Conservation (phyloP, 2,113 vertebrate species). For the Vicugna pacos region DNA sequence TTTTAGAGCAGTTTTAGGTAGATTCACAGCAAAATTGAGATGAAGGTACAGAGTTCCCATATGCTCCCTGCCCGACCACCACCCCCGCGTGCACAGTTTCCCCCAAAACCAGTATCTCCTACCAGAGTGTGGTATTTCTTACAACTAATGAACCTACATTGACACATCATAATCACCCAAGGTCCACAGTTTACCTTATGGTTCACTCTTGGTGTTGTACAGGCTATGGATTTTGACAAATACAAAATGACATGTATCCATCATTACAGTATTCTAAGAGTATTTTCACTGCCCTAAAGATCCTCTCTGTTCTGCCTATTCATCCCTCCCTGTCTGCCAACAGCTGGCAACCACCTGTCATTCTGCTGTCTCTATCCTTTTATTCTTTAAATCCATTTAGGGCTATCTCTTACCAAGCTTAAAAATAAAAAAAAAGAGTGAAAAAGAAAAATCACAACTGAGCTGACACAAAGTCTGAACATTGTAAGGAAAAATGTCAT, state of each 20-base stretch:
- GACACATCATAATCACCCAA: neutral
- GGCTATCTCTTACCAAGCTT: neutral
- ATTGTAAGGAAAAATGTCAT: neutral
- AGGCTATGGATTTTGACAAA: neutral
- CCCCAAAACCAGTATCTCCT: neutral
- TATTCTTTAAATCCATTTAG: slow-evolving; percentile 18
- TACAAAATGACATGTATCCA: neutral
- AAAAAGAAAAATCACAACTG: neutral
- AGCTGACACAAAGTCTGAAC: neutral
- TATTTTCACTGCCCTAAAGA: neutral
- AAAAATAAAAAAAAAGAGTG: neutral
- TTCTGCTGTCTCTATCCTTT: neutral
- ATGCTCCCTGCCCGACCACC: too few relatives aligned
- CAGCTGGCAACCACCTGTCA: neutral
- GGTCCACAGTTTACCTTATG: neutral
- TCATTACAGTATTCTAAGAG: neutral
- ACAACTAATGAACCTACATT: neutral
- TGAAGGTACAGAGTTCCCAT: neutral
- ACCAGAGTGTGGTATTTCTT: neutral
- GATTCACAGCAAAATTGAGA: neutral
- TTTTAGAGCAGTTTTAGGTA: neutral
- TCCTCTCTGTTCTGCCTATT: neutral
- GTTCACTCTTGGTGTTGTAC: neutral
- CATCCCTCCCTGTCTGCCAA: neutral
- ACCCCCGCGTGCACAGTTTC: neutral